Evolutionary conservation across 2,113 vertebrate species (phyloP).

Genomic region (Pseudopipra pipra): DNA sequence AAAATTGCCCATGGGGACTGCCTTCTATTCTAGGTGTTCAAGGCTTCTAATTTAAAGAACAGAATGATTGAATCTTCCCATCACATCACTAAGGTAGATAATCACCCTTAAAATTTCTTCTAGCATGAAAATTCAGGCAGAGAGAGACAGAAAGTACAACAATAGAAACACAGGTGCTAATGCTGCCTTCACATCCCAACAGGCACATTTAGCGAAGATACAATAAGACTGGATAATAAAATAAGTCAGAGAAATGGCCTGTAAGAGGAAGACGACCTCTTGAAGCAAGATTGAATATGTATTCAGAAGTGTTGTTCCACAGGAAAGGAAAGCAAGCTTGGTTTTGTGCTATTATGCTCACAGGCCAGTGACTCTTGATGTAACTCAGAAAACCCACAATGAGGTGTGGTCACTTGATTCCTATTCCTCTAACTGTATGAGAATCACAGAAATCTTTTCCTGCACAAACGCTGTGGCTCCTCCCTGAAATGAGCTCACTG

Average conservation of each 20-base stretch:
- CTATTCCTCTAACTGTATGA: neutral
- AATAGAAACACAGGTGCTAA: neutral
- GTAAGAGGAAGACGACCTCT: neutral
- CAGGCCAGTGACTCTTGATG: neutral
- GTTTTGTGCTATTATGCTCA: neutral
- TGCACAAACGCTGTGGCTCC: neutral
- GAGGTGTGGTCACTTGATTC: neutral
- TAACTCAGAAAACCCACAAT: neutral
- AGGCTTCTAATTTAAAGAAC: conserved; percentile 20
- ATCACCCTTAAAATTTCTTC: conserved; percentile 35
- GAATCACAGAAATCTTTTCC: neutral
- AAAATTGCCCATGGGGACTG: neutral
- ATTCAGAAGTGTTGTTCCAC: neutral
- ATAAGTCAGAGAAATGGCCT: neutral
- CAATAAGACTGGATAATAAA: neutral
- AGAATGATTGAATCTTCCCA: conserved; percentile 1
- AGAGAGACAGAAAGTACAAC: neutral
- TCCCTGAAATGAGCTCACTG: neutral
- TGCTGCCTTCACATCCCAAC: neutral
- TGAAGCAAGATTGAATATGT: neutral
- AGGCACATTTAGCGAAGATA: neutral
- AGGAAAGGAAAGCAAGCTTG: neutral
- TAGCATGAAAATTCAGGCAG: neutral
- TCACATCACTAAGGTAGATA: conserved; percentile 3
- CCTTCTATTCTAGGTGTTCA: neutral